Evolutionary conservation across 1,140 invertebrate species (phyloP), one percentile per base, ranked within the genome.

Genomic region (Stegodyphus dumicola): DNA sequence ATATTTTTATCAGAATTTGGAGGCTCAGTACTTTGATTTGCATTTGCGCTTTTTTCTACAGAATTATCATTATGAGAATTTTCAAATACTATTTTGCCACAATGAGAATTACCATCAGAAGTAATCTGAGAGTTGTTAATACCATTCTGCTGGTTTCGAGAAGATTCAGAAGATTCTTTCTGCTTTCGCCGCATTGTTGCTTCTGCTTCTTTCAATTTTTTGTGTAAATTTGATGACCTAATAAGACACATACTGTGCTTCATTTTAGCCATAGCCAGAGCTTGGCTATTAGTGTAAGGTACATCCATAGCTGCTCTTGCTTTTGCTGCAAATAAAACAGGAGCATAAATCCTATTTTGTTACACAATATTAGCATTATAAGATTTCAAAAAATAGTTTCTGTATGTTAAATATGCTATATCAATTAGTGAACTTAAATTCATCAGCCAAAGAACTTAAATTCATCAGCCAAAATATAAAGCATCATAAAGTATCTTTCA

Each of bases 171-270:
- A 49, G 60, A 13, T 53, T 88, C 87, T 74, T 88, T 87, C 15
- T 88, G 75, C 17, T 78, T 83, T 77, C 87, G 80, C n/a, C 84
- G 85, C 51, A 87, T 83, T 54, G 86, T 86, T 6, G 69, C 80
- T 83, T 89, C 89, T 9, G 84, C 69, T 71, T 89, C 89, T 52
- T 89, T 88, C 89, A 95, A 94, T 88, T 95, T 92, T 18, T 95
- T 93, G 88, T 98, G 95, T 11, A 98, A 92, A 89, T 95, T 96
- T 66, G 96, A 92, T 0, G 95, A 94, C 86, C 96, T 92, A 94
- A 98, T 96, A 0, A 98, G 94, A 90, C 96, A 98, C 33, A 95
- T 96, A 88, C 97, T 98, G 90, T 98, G 96, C 89, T 97, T 98
- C 94, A 97, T 97, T 89, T 95, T 93, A 6, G 96, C 96, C 88